A percentile compares a stretch with the other conserved stretches of the same genome.
These are phyloP conservation scores for Pycnomerus fuliginosus DNA, from an alignment of 2,888 invertebrate genomes.

Conservation along the genomic window DNA sequence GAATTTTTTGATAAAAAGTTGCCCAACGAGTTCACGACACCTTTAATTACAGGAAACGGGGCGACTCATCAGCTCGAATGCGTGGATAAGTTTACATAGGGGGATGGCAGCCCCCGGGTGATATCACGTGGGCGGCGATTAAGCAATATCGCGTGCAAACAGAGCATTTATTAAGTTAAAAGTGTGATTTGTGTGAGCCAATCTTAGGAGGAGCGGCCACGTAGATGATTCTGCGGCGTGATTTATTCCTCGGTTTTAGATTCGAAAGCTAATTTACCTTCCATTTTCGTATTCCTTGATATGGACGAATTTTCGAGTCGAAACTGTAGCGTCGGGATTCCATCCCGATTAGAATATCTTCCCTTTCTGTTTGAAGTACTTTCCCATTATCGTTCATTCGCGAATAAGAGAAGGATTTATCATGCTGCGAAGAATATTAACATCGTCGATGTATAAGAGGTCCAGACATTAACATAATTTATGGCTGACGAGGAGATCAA, in stretches of 20 bases:
- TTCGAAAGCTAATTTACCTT: slow-evolving; percentile 36
- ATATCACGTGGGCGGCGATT: too few relatives aligned
- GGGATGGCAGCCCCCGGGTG: too few relatives aligned
- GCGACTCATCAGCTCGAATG: too few relatives aligned
- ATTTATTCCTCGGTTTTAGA: slow-evolving; percentile 34
- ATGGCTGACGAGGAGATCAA: too few relatives aligned
- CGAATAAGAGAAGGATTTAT: slow-evolving; percentile 23
- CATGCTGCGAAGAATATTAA: slow-evolving; percentile 19
- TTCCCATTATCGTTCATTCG: slow-evolving; percentile 23
- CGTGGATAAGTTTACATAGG: too few relatives aligned
- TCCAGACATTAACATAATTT: too few relatives aligned
- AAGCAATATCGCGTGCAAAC: slow-evolving; percentile 21
- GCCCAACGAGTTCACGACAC: too few relatives aligned
- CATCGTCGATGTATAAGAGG: too few relatives aligned
- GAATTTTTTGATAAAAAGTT: too few relatives aligned
- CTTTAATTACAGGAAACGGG: too few relatives aligned
- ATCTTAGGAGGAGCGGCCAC: slow-evolving; percentile 26
- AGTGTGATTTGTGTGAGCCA: slow-evolving; percentile 30
- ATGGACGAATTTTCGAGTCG: too few relatives aligned
- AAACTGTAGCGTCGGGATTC: too few relatives aligned
- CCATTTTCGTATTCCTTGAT: slow-evolving; percentile 36
- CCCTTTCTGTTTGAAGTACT: slow-evolving; percentile 22
- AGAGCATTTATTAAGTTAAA: slow-evolving; percentile 29
- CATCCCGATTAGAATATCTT: slow-evolving; percentile 22
- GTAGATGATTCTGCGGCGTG: slow-evolving; percentile 24